phyloP scores from a whole-genome alignment of 2,113 vertebrate species.

The Cacatua alba region DNA sequence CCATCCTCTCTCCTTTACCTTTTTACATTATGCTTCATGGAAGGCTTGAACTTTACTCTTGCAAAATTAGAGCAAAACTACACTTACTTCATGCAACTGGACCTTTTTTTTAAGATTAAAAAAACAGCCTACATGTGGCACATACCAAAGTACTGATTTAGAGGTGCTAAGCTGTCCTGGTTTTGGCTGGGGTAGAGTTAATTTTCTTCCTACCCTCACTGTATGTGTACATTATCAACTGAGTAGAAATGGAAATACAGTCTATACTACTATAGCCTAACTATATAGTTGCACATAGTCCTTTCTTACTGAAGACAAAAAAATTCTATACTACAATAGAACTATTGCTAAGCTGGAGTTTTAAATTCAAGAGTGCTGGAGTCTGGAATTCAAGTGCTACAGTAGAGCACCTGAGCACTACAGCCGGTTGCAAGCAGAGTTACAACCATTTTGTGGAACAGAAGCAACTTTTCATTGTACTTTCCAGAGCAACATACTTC shows the following conservation, averaged over 20 bases:
- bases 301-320: not conserved
- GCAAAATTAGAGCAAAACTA: not conserved
- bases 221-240: accelerated
- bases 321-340: not conserved
- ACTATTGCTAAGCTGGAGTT: not conserved
- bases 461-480: not conserved
- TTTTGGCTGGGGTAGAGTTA: not conserved
- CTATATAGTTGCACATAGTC: not conserved
- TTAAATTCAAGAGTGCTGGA: not conserved
- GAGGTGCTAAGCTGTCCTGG: not conserved
- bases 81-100: not conserved
- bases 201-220: not conserved
- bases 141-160: not conserved
- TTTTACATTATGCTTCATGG: not conserved
- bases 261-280: not conserved
- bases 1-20: not conserved
- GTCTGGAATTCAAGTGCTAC: not conserved
- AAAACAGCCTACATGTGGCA: not conserved
- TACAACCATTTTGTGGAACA: not conserved
- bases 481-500: not conserved
- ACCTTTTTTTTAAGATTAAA: not conserved
- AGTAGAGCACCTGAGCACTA: not conserved
- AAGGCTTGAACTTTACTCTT: not conserved
- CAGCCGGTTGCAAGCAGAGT: not conserved
- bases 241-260: not conserved